Evolutionary conservation across 1,140 invertebrate species (phyloP).

Genomic region (Drosophila lowei): DNA sequence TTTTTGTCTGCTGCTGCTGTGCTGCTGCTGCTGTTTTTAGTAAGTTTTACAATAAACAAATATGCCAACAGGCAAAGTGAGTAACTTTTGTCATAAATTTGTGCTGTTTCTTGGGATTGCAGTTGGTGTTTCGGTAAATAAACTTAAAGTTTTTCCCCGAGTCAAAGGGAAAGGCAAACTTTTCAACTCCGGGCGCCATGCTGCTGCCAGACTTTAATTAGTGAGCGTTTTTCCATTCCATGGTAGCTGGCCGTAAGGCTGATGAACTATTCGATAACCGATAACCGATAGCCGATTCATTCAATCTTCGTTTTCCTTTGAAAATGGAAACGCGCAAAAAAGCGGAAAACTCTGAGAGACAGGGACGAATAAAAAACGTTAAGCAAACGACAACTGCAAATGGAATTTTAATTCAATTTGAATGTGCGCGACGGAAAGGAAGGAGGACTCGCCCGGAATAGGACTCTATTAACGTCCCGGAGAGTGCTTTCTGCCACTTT

Average conservation of each 20-base stretch:
- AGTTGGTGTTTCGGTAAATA: slow-evolving; percentile 32
- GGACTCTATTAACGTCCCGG: slow-evolving; percentile 64
- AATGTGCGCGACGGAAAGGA: slow-evolving; percentile 39
- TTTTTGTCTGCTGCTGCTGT: slow-evolving; percentile 18
- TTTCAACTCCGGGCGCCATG: slow-evolving; percentile 15
- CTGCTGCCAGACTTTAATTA: slow-evolving; percentile 34
- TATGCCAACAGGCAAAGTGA: slow-evolving; percentile 36
- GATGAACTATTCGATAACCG: slow-evolving; percentile 37
- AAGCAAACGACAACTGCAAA: slow-evolving; percentile 74
- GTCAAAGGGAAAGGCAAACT: neutral
- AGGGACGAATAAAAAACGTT: slow-evolving; percentile 49
- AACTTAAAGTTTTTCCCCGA: slow-evolving; percentile 29
- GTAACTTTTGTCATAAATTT: slow-evolving; percentile 48
- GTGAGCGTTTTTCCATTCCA: slow-evolving; percentile 13
- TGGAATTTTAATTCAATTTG: slow-evolving; percentile 80
- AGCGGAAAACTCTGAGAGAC: neutral
- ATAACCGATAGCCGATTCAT: slow-evolving; percentile 6
- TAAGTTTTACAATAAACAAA: slow-evolving; percentile 53
- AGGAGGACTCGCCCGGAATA: neutral
- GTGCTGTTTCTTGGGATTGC: slow-evolving; percentile 27
- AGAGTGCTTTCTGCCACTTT: neutral
- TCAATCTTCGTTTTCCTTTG: slow-evolving; percentile 21
- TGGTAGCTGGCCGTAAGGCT: neutral
- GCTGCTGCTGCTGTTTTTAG: slow-evolving; percentile 27
- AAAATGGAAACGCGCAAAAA: neutral